Evolutionary conservation across 2,113 vertebrate species (phyloP).

Genomic region (Centropristis striata): DNA sequence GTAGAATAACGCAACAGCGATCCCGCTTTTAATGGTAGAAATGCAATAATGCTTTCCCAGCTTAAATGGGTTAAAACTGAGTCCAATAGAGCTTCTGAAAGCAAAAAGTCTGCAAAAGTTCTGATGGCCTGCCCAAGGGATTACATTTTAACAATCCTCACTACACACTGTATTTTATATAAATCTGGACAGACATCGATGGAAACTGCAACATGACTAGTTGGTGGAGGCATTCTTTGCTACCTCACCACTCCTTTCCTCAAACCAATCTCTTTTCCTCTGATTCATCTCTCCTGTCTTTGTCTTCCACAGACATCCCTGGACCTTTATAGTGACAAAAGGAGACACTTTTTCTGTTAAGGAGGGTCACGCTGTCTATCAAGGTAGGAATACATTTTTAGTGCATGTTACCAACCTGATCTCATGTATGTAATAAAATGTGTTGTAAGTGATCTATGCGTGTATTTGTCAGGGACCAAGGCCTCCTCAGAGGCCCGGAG

Average conservation of each 20-base stretch:
- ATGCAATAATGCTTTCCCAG: no score
- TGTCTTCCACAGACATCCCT: slow-evolving; percentile 89
- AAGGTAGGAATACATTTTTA: slow-evolving; percentile 84
- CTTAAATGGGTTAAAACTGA: no score
- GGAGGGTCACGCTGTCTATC: slow-evolving; percentile 93
- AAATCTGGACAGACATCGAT: no score
- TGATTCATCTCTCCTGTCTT: slow-evolving; percentile 9
- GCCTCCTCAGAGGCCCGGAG: slow-evolving; percentile 91
- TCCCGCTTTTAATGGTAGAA: no score
- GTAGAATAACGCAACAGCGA: no score
- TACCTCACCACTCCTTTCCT: background rate
- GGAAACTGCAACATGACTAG: no score
- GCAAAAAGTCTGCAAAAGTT: no score
- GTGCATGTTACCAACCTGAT: background rate
- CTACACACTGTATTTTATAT: no score
- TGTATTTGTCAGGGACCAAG: slow-evolving; percentile 85
- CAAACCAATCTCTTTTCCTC: background rate
- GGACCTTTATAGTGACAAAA: slow-evolving; percentile 95
- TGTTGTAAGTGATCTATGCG: background rate
- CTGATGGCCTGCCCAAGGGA: no score
- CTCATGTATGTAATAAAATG: background rate
- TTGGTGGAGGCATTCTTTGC: background rate
- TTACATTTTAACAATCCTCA: no score
- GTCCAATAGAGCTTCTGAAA: no score
- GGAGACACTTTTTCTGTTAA: slow-evolving; percentile 88